Evolutionary conservation across 2,888 invertebrate species (phyloP).

Genomic region (Orthosia cruda): DNA sequence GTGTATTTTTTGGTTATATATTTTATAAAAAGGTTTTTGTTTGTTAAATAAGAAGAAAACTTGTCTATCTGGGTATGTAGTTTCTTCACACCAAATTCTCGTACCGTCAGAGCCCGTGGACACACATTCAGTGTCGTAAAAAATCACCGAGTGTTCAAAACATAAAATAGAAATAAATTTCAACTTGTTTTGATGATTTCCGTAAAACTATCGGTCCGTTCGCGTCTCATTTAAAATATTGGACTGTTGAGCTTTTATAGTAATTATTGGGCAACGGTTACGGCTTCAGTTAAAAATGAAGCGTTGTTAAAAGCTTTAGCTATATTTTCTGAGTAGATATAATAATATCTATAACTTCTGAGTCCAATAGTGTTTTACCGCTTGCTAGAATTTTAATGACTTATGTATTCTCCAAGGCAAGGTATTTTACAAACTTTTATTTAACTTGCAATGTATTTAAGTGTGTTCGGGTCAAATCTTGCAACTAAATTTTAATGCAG

Average conservation of each 20-base stretch:
- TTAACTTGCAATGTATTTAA: too few relatives aligned
- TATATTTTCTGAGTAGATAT: too few relatives aligned
- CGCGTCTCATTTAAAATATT: conserved; percentile 34
- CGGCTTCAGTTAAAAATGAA: neutral
- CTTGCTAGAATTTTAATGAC: too few relatives aligned
- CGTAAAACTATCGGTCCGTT: conserved; percentile 52
- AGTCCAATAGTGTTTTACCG: too few relatives aligned
- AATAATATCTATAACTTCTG: too few relatives aligned
- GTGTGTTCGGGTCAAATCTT: too few relatives aligned
- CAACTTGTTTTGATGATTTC: conserved; percentile 60
- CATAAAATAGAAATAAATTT: conserved; percentile 66
- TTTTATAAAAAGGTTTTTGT: too few relatives aligned
- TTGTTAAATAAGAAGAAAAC: neutral
- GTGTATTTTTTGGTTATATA: too few relatives aligned
- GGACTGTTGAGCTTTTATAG: conserved; percentile 17
- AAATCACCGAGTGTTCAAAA: conserved; percentile 60
- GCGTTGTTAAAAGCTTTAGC: conserved; percentile 11
- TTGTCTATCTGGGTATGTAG: neutral
- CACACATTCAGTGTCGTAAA: conserved; percentile 40
- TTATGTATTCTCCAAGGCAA: too few relatives aligned
- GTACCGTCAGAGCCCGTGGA: conserved; percentile 35
- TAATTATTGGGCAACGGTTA: conserved; percentile 22
- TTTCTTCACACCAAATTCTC: neutral
- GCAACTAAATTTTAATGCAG: too few relatives aligned
- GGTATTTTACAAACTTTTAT: too few relatives aligned